phyloP scores from a whole-genome alignment of 2,888 invertebrate species.

The Caprella mutica region DNA sequence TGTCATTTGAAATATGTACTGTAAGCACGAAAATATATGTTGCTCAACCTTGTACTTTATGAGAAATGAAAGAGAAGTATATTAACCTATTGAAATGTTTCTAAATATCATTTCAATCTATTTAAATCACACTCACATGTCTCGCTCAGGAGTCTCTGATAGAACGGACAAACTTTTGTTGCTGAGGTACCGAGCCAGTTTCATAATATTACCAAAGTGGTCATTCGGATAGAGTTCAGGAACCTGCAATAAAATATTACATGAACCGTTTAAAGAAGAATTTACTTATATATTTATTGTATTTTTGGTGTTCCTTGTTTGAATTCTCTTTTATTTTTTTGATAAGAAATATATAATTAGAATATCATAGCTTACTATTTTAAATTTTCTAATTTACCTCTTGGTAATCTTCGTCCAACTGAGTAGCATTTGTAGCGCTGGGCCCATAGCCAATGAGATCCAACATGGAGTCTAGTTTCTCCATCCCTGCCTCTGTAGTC shows the following conservation, averaged over 20 bases:
- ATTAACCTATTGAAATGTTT: no score
- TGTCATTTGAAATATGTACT: no score
- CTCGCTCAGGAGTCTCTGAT: not conserved
- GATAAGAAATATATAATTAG: not conserved
- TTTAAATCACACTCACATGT: not conserved
- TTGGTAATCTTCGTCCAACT: constrained; percentile 8
- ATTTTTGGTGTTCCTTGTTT: not conserved
- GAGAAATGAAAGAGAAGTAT: no score
- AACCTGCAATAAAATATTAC: not conserved
- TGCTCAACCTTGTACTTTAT: no score
- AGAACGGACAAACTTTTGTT: not conserved
- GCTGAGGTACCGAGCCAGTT: not conserved
- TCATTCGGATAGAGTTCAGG: not conserved
- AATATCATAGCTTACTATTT: not conserved
- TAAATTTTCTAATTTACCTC: constrained; percentile 13
- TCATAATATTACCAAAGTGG: constrained; percentile 1
- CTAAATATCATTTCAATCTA: no score
- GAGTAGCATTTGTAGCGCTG: constrained; percentile 1
- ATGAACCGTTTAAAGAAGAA: not conserved
- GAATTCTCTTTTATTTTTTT: not conserved
- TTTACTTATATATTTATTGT: not conserved
- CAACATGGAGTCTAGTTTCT: constrained; percentile 18
- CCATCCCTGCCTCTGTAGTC: constrained; percentile 12
- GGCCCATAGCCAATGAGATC: constrained; percentile 14
- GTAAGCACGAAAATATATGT: no score